Conservation (phyloP, 2,888 invertebrate genomes). For the Endomychus coccineus region DNA sequence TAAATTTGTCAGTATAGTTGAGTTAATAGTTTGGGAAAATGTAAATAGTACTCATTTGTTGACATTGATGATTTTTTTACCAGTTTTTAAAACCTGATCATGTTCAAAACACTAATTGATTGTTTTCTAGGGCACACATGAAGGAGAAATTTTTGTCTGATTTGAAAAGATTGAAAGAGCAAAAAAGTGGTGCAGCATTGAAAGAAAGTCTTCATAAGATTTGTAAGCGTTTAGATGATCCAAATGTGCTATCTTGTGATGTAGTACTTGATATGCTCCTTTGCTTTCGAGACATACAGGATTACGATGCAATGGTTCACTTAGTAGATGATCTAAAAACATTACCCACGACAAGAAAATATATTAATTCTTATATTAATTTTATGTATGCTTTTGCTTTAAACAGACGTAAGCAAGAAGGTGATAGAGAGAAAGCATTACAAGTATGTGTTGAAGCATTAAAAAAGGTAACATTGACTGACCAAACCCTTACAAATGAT, state of each 20-base stretch:
- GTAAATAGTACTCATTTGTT: too few relatives aligned
- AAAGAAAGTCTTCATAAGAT: constrained; percentile 78
- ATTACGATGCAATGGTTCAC: constrained; percentile 96
- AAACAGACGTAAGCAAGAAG: constrained; percentile 87
- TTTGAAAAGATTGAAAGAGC: constrained; percentile 85
- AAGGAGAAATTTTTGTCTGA: constrained; percentile 96
- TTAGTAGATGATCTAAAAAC: constrained; percentile 89
- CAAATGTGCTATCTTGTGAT: constrained; percentile 92
- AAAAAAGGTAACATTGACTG: constrained; percentile 47
- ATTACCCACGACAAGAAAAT: constrained; percentile 81
- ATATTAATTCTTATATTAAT: constrained; percentile 83
- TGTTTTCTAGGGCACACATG: constrained; percentile 71
- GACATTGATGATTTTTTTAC: too few relatives aligned
- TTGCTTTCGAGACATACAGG: constrained; percentile 86
- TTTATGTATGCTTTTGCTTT: constrained; percentile 95
- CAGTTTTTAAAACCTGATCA: too few relatives aligned
- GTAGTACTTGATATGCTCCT: constrained; percentile 91
- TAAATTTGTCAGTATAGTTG: too few relatives aligned
- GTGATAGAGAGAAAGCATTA: constrained; percentile 91
- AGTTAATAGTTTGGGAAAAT: too few relatives aligned
- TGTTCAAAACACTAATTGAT: not conserved
- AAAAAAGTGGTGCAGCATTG: constrained; percentile 73
- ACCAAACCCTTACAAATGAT: not conserved
- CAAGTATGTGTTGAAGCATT: constrained; percentile 86
- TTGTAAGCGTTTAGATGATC: constrained; percentile 90